These are phyloP conservation scores for Muschampia staudingeri DNA, from an alignment of 2,888 invertebrate species.

Conservation along the genomic window DNA sequence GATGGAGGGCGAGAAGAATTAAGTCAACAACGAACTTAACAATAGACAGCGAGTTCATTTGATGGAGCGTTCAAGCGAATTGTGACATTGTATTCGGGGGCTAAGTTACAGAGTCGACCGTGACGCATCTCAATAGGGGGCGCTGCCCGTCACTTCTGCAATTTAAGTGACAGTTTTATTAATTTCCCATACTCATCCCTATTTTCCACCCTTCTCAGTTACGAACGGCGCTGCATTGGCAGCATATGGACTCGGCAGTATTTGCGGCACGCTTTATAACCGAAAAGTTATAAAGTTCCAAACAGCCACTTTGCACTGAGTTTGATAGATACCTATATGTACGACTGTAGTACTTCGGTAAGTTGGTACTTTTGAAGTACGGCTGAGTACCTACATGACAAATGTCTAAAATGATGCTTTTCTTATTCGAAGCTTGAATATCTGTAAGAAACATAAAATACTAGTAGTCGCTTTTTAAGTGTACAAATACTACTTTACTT, in stretches of 20 bases:
- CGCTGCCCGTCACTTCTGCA: slow-evolving; percentile 85
- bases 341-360: not conserved
- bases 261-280: slow-evolving; percentile 72
- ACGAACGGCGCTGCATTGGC: slow-evolving; percentile 84
- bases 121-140: slow-evolving; percentile 77
- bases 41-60: slow-evolving; percentile 81
- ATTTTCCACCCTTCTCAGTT: slow-evolving; percentile 86
- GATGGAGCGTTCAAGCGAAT: slow-evolving; percentile 69
- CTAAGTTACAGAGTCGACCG: slow-evolving; percentile 78
- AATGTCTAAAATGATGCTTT: not conserved
- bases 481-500: no score
- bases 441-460: not conserved
- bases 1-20: slow-evolving; percentile 83
- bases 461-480: no score
- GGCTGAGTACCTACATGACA: not conserved
- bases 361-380: not conserved
- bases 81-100: slow-evolving; percentile 69
- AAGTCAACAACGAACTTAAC: slow-evolving; percentile 88
- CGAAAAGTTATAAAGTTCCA: slow-evolving; percentile 71
- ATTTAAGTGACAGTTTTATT: slow-evolving; percentile 95
- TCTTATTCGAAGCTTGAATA: not conserved
- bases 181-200: slow-evolving; percentile 92
- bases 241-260: slow-evolving; percentile 84
- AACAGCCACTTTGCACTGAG: slow-evolving; percentile 46
- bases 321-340: slow-evolving; percentile 21